Evolutionary conservation across 2,797 vertebrate genomes (phyloP), one percentile per base, ranked within the genome.

Genomic region (Galaxias olidus): DNA sequence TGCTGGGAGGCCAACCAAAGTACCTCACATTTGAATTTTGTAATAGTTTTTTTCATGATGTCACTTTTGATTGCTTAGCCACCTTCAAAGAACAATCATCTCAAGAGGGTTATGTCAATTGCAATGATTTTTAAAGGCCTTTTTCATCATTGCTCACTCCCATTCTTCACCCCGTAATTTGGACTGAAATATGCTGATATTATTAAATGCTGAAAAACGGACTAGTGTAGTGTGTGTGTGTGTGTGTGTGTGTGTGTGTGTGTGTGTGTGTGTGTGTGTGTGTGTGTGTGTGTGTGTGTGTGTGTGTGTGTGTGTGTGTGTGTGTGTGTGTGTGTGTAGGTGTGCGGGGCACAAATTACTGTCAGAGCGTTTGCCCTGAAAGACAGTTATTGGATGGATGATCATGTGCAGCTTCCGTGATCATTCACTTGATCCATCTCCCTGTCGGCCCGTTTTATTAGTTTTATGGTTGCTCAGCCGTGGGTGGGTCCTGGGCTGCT

Each of bases 391-490:
- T 52, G 66, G 18, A 60, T 58, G 58, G 45, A 60, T 56, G 66
- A 70, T 60, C 54, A 65, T 62, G 65, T 2, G 15, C 47, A 18
- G 44, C 55, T 64, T 54, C 59, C 61, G 60, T 65, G 58, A 75
- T 73, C 69, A 19, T 63, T 74, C 69, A 69, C 20, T 74, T 68
- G 51, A 70, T 68, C 49, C 42, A 12, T 75, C 75, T 57, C 50
- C 55, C 41, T 51, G 51, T 53, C 41, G 57, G 48, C 30, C 53
- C 63, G 65, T 59, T n/a, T n/a, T 66, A 65, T 74, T 64, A 68
- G 13, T 30, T 65, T 65, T 65, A 61, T 62, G 65, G 45, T 63
- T 77, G 65, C 1, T 30, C 13, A 55, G 44, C 59, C 0, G 40
- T 41, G 66, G 64, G 66, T 50, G 60, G 71, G 73, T 67, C 61